A percentile compares a stretch with the other conserved stretches of the same genome.
Evolutionary conservation across 2,888 invertebrate species (phyloP).

Genomic region (Himalopsyche tibetana): DNA sequence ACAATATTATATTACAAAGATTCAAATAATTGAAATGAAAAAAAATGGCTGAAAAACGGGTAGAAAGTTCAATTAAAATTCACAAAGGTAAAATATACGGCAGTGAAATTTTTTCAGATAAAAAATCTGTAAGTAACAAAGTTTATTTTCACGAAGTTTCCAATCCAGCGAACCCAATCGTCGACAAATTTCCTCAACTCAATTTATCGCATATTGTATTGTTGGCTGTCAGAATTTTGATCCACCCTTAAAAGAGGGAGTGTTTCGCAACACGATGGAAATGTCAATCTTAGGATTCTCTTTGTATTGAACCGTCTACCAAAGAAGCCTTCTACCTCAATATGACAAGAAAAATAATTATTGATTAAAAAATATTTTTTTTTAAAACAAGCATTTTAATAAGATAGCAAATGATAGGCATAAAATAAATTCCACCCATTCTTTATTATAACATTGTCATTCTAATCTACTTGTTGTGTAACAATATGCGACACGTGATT

Average conservation of each 20-base stretch:
- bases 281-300: neutral
- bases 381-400: no score
- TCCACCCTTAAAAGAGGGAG: constrained; percentile 11
- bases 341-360: no score
- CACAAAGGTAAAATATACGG: neutral
- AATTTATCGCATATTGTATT: constrained; percentile 31
- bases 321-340: no score
- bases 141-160: neutral
- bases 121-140: neutral
- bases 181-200: constrained; percentile 18
- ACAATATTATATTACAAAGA: no score
- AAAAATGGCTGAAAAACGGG: no score
- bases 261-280: constrained; percentile 1
- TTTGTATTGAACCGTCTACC: neutral
- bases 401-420: no score
- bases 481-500: no score
- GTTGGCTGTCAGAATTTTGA: constrained; percentile 16
- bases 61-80: neutral
- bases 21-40: no score
- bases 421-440: no score
- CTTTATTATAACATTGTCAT: no score
- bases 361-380: no score
- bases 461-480: no score
- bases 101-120: neutral
- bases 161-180: neutral